Conservation (phyloP, 2,797 vertebrate species). For the Gephyroberyx darwinii region DNA sequence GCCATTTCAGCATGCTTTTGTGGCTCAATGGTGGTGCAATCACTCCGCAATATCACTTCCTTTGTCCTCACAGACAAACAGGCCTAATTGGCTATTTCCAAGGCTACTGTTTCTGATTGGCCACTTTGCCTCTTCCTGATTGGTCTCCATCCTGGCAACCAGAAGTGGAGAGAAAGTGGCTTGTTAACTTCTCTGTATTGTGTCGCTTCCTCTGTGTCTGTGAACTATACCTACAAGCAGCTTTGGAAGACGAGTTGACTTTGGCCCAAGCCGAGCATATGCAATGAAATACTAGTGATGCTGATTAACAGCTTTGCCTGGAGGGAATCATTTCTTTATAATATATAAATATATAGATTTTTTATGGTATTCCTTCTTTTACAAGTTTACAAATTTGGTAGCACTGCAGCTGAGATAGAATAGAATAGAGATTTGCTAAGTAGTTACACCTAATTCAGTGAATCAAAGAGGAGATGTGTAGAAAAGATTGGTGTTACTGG, state of each 20-base stretch:
- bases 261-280: constrained; percentile 13
- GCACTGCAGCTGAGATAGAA: too few relatives aligned
- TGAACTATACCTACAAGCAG: constrained; percentile 27
- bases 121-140: constrained; percentile 71
- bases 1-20: constrained; percentile 75
- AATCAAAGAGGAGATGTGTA: too few relatives aligned
- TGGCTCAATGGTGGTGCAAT: constrained; percentile 71
- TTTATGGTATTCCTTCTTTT: too few relatives aligned
- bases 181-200: constrained; percentile 53
- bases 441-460: too few relatives aligned
- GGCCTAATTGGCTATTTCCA: constrained; percentile 76
- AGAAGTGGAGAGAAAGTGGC: constrained; percentile 58
- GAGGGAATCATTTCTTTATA: too few relatives aligned
- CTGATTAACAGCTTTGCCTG: too few relatives aligned
- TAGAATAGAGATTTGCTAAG: too few relatives aligned
- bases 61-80: constrained; percentile 78
- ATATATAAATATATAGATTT: too few relatives aligned
- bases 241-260: background rate
- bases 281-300: too few relatives aligned
- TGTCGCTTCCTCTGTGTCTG: constrained; percentile 35
- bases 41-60: constrained; percentile 77
- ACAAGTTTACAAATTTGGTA: too few relatives aligned
- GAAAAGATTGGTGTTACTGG: too few relatives aligned
- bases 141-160: constrained; percentile 63
- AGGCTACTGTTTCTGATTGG: constrained; percentile 73